Percentiles rank a stretch among this genome's conserved stretches.
These are phyloP conservation scores for Diadophis punctatus DNA, from an alignment of 2,113 vertebrate species.

Conservation along the genomic window DNA sequence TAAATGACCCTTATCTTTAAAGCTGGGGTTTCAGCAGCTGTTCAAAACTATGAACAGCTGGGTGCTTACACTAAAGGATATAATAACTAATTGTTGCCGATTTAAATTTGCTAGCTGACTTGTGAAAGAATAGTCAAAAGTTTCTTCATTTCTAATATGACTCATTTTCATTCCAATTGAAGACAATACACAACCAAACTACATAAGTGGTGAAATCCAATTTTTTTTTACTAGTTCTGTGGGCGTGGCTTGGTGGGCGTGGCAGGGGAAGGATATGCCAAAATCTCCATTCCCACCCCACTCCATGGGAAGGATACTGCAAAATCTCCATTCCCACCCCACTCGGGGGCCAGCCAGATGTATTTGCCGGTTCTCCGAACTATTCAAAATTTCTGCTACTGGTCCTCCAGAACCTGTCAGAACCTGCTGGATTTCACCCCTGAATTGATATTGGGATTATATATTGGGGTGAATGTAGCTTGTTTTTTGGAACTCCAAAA, in stretches of 20 bases:
- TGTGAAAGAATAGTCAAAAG: constrained; percentile 34
- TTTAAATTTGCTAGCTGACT: constrained; percentile 33
- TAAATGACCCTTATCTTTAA: constrained; percentile 1
- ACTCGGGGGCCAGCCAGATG: too few species aligned
- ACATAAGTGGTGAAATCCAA: too few species aligned
- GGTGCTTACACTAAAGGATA: background rate
- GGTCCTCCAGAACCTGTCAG: too few species aligned
- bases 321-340: too few species aligned
- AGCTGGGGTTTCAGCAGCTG: constrained; percentile 4
- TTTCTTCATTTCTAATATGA: constrained; percentile 18
- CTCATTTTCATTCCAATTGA: background rate
- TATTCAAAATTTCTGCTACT: too few species aligned
- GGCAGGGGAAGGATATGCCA: too few species aligned
- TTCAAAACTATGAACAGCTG: constrained; percentile 22
- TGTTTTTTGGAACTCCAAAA: background rate
- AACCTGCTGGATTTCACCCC: too few species aligned
- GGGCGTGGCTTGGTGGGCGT: too few species aligned
- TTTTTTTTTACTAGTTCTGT: too few species aligned
- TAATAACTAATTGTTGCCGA: constrained; percentile 17
- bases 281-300: too few species aligned
- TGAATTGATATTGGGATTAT: background rate
- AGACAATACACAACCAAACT: background rate
- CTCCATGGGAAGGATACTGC: too few species aligned
- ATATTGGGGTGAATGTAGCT: background rate
- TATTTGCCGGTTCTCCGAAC: too few species aligned